Conservation (phyloP, 2,113 vertebrate species). For the Chionomys nivalis region DNA sequence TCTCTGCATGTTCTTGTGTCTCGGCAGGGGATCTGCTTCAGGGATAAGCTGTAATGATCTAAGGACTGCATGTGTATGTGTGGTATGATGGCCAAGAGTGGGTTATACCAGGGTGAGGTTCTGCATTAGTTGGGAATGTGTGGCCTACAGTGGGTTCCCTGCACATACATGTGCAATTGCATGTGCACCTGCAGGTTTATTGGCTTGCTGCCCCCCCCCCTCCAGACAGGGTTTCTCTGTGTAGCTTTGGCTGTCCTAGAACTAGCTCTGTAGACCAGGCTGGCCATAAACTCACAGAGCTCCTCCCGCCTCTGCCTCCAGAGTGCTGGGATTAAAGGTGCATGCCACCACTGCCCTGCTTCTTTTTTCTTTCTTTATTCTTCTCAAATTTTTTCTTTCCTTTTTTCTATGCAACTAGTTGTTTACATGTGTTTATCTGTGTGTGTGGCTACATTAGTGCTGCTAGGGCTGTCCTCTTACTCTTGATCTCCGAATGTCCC, state of each 20-base stretch:
- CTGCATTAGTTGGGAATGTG: neutral
- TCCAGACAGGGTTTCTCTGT: neutral
- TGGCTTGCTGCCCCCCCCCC: no score
- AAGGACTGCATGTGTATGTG: neutral
- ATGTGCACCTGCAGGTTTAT: neutral
- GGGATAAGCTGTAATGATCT: neutral
- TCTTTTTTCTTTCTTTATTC: neutral
- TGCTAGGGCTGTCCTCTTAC: neutral
- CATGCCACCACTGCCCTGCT: rapidly evolving
- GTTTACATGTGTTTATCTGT: neutral
- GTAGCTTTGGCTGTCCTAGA: neutral
- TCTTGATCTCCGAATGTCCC: neutral
- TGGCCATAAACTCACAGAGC: neutral
- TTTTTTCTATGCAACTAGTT: neutral
- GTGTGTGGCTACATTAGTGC: neutral
- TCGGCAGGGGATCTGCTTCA: constrained; percentile 10
- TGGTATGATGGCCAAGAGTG: neutral
- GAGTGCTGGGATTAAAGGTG: neutral
- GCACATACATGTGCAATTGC: neutral
- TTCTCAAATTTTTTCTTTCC: neutral
- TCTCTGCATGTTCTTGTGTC: neutral
- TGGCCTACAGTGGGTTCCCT: neutral
- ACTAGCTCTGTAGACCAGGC: neutral
- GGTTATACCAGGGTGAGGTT: neutral
- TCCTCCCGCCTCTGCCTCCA: neutral